Evolutionary conservation across 2,113 vertebrate species (phyloP).

Genomic region (Stegastes partitus): DNA sequence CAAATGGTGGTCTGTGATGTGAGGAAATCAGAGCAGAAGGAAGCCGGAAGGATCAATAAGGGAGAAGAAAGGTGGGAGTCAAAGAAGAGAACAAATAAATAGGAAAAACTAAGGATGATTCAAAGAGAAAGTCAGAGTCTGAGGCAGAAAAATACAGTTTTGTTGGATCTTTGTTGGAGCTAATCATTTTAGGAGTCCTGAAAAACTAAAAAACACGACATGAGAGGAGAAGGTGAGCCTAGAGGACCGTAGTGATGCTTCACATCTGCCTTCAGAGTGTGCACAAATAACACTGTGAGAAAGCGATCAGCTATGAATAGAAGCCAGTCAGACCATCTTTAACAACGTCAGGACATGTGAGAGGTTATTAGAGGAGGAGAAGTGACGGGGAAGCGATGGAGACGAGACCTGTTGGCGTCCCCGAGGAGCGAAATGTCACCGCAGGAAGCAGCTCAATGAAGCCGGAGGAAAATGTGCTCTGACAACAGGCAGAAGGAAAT

Average conservation of each 20-base stretch:
- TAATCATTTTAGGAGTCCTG: too few species aligned
- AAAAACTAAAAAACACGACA: too few species aligned
- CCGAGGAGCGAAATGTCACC: conserved; percentile 37
- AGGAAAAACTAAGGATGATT: not conserved
- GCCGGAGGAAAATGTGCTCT: conserved; percentile 19
- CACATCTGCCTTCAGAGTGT: too few species aligned
- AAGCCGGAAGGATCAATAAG: conserved; percentile 42
- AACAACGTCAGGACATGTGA: not conserved
- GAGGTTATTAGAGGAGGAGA: not conserved
- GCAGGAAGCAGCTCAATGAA: not conserved
- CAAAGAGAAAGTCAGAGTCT: too few species aligned
- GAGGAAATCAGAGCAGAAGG: conserved; percentile 54
- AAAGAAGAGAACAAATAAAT: not conserved
- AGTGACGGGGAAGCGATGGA: conserved; percentile 23
- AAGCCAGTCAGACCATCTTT: not conserved
- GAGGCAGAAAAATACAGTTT: not conserved
- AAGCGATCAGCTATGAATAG: too few species aligned
- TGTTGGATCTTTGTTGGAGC: too few species aligned
- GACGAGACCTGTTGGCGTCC: conserved; percentile 37
- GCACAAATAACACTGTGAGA: too few species aligned
- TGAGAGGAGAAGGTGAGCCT: too few species aligned
- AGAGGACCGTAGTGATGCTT: too few species aligned
- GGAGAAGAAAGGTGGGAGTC: conserved; percentile 5
- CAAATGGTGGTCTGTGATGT: conserved; percentile 23
- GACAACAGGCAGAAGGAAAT: conserved; percentile 6